Evolutionary conservation across 2,113 vertebrate genomes (phyloP).

Genomic region (Leptodactylus fuscus): DNA sequence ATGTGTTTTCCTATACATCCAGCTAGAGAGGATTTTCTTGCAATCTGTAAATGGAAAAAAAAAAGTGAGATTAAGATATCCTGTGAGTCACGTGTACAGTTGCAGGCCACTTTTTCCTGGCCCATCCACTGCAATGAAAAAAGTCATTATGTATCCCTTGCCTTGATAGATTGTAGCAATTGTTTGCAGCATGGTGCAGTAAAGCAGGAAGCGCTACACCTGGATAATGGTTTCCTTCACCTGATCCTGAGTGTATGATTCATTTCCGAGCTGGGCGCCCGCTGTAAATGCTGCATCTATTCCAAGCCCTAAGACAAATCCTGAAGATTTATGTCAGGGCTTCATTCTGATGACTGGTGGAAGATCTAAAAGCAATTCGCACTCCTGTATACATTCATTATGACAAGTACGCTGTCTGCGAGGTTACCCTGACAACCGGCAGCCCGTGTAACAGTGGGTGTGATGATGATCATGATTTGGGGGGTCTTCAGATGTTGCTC

Average conservation of each 20-base stretch:
- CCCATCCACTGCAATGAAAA: background rate
- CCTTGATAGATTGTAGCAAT: background rate
- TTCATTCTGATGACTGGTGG: background rate
- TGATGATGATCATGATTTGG: conserved; percentile 22
- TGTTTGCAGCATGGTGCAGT: background rate
- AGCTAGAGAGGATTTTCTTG: background rate
- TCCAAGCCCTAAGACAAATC: background rate
- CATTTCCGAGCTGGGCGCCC: background rate
- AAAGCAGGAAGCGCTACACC: background rate
- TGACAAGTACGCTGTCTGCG: conserved; percentile 65
- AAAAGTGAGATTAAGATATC: background rate
- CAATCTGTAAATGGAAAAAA: background rate
- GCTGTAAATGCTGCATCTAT: background rate
- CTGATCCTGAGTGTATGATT: conserved; percentile 3
- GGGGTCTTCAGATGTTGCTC: conserved; percentile 25
- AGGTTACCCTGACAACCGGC: conserved; percentile 71
- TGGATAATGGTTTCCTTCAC: background rate
- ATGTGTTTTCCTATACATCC: background rate
- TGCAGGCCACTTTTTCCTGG: background rate
- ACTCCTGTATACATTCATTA: conserved; percentile 16
- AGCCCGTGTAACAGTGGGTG: background rate
- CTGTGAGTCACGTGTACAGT: too few species aligned
- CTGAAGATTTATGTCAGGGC: conserved; percentile 11
- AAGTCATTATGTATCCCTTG: background rate
- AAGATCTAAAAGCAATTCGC: conserved; percentile 10